phyloP scores from a whole-genome alignment of 2,113 vertebrate genomes.

The Strix aluco region DNA sequence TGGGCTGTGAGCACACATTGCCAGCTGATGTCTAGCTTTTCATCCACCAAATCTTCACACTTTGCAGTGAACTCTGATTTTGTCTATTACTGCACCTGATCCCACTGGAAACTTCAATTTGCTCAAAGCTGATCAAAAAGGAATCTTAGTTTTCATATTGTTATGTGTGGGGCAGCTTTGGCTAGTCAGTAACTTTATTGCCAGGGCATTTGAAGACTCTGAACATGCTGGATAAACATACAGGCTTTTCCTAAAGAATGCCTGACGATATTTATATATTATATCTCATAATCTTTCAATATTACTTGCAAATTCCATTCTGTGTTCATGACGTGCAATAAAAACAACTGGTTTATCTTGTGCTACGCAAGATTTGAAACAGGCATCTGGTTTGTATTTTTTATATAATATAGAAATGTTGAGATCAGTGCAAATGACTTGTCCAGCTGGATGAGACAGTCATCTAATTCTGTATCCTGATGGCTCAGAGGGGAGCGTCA shows the following conservation, averaged over 20 bases:
- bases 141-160: not conserved
- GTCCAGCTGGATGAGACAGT: not conserved
- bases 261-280: not conserved
- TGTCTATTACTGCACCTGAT: not conserved
- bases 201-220: not conserved
- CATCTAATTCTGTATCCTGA: not conserved
- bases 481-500: not conserved
- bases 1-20: not conserved
- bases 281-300: not conserved
- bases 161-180: not conserved
- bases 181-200: not conserved
- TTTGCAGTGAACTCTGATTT: not conserved
- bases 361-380: not conserved
- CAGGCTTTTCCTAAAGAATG: not conserved
- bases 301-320: not conserved
- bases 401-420: not conserved
- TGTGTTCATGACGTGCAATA: not conserved
- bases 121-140: not conserved
- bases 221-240: not conserved
- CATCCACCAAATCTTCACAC: not conserved
- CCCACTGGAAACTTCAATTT: not conserved
- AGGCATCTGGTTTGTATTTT: not conserved
- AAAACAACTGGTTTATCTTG: not conserved
- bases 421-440: not conserved
- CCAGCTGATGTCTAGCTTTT: fast-evolving